Percentiles rank a stretch among this genome's conserved stretches.
phyloP scores from a whole-genome alignment of 2,888 invertebrate genomes.

The Eupithecia dodoneata region DNA sequence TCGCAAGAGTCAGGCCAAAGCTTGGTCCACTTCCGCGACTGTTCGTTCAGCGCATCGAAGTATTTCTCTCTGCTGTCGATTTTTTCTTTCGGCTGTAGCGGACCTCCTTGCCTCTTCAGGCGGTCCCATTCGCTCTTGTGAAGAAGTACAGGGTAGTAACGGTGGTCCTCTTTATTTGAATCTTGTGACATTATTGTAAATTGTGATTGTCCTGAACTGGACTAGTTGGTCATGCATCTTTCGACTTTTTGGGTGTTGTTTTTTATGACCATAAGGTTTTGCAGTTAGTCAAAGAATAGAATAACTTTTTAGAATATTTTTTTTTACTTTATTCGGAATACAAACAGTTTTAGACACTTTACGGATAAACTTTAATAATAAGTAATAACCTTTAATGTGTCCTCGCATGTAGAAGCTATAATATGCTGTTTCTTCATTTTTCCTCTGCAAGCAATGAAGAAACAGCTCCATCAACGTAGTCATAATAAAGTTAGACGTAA shows the following conservation, averaged over 20 bases:
- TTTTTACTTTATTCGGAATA: too few species aligned
- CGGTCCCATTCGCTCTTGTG: constrained; percentile 63
- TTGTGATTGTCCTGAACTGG: constrained; percentile 1
- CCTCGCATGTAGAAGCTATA: too few species aligned
- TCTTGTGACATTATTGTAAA: neutral
- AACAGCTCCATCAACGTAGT: too few species aligned
- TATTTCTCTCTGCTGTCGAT: constrained; percentile 46
- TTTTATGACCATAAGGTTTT: neutral
- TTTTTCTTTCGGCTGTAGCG: constrained; percentile 31
- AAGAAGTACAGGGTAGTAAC: constrained; percentile 46
- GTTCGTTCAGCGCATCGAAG: constrained; percentile 54
- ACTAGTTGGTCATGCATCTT: constrained; percentile 24
- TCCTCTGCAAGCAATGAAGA: too few species aligned
- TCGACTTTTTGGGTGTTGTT: neutral
- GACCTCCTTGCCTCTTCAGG: constrained; percentile 49
- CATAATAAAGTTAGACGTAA: neutral
- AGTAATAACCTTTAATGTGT: too few species aligned
- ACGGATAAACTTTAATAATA: too few species aligned
- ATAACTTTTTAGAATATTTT: too few species aligned
- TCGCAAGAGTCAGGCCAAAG: constrained; percentile 64
- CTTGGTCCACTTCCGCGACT: constrained; percentile 61
- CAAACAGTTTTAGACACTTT: too few species aligned
- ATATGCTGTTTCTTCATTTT: too few species aligned
- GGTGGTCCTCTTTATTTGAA: constrained; percentile 27
- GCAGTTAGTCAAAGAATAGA: neutral